These are phyloP conservation scores for Aix galericulata DNA, from an alignment of 2,113 vertebrate species.

Conservation along the genomic window DNA sequence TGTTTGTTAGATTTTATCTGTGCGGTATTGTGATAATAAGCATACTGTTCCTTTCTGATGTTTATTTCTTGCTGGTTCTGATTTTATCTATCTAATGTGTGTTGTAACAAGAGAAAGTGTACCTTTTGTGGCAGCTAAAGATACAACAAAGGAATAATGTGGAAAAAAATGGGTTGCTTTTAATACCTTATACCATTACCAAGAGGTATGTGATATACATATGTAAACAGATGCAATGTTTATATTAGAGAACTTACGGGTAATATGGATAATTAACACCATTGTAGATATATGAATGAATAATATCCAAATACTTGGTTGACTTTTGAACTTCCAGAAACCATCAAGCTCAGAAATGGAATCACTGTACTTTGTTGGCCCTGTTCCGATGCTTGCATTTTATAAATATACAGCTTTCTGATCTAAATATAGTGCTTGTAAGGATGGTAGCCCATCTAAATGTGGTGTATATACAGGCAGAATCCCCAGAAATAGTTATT, in stretches of 20 bases:
- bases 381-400: not conserved
- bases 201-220: not conserved
- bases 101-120: constrained; percentile 28
- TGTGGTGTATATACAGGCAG: not conserved
- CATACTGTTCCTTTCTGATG: constrained; percentile 39
- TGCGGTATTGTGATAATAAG: not conserved
- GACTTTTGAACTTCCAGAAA: not conserved
- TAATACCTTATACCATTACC: not conserved
- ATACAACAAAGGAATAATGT: constrained; percentile 15
- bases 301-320: not conserved
- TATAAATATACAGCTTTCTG: not conserved
- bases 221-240: not conserved
- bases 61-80: constrained; percentile 41
- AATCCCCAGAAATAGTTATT: not conserved
- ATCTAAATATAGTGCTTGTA: not conserved
- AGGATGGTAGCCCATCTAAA: not conserved
- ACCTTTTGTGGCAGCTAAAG: constrained; percentile 30
- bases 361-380: not conserved
- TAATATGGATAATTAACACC: not conserved
- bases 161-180: not conserved
- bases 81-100: not conserved
- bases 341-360: not conserved
- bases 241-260: not conserved
- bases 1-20: constrained; percentile 48
- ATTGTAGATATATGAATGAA: not conserved